These are phyloP conservation scores for Enteromius thamalakanensis DNA, from an alignment of 2,797 vertebrate species.

Conservation along the genomic window DNA sequence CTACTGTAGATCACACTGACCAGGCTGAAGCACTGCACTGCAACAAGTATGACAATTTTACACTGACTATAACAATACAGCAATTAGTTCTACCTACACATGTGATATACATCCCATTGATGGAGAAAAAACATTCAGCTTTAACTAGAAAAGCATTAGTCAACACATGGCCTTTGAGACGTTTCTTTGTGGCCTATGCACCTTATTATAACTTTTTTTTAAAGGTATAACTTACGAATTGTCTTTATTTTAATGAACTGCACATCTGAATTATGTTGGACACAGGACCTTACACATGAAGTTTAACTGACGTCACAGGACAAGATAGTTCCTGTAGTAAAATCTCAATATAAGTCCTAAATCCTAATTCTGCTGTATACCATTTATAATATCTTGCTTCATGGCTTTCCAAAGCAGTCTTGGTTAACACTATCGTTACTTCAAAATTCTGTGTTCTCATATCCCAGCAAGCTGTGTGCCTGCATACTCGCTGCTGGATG, in stretches of 20 bases:
- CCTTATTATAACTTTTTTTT: not conserved
- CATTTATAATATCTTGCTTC: slow-evolving; percentile 12
- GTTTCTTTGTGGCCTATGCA: not conserved
- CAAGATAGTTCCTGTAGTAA: not conserved
- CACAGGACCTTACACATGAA: not conserved
- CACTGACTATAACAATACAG: slow-evolving; percentile 30
- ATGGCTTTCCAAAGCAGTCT: not conserved
- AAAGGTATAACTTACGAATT: not conserved
- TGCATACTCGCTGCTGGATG: slow-evolving; percentile 18
- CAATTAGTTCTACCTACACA: slow-evolving; percentile 26
- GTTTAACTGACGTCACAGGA: not conserved
- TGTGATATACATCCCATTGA: slow-evolving; percentile 3
- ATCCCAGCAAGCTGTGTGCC: slow-evolving; percentile 28
- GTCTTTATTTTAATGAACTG: not conserved
- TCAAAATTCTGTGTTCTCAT: slow-evolving; percentile 22
- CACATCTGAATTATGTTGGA: slow-evolving; percentile 8
- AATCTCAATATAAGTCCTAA: not conserved
- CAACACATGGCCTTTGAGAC: not conserved
- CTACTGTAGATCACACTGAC: slow-evolving; percentile 56
- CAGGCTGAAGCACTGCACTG: slow-evolving; percentile 32
- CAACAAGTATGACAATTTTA: slow-evolving; percentile 34
- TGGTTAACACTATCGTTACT: slow-evolving; percentile 5
- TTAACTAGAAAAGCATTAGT: not conserved
- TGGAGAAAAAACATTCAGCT: slow-evolving; percentile 7
- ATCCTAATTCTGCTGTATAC: not conserved